Base-by-base conservation (phyloP, 2,888 invertebrate species). In the Synanthedon myopaeformis region DNA sequence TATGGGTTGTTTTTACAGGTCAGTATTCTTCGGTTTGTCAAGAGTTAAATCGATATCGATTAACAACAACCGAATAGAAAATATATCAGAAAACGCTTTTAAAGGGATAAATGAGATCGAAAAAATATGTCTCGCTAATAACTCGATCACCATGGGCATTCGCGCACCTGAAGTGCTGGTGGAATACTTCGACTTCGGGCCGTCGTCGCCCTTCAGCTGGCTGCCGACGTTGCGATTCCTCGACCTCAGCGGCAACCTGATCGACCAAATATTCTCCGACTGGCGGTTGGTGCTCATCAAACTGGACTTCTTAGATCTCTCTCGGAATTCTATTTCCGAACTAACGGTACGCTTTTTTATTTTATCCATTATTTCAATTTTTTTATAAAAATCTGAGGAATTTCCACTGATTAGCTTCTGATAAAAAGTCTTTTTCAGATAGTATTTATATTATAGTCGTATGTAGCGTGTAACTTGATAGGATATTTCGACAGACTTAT, bases 211-310 rank as follows among this genome's bases (percentile, higher is more conserved):
- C 11, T 66, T 72, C 55, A 49, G 58, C 5, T 59, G 55, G 0
- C 63, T 69, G 0, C 0, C 4, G 0, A 13, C 49, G 3, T 54
- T 72, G 19, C 50, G 41, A 8, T 10, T 49, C 1, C 53, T 71
- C 0, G 54, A 62, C 10, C 59, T 73, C 1, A 55, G 60, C 12
- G 42, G 58, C 41, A 75, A 75, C 53, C 51, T 12, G 3, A 53
- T 74, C 8, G 14, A n/a, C 0, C 1, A 50, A 0, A 52, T 72
- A 3, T 55, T 60, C 2, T 51, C 56, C 42, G 64, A 64, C 57
- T 61, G 64, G 60, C 51, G 28, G 12, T 49, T 49, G 10, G 10
- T 10, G 5, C 48, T 51, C n/a, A 60, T 12, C 57, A 52, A 52
- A 13, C 56, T 70, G 4, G 5, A 48, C 0, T 13, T 14, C 0